These are phyloP conservation scores for Ormia ochracea DNA, from an alignment of 2,888 invertebrate species.

Conservation along the genomic window DNA sequence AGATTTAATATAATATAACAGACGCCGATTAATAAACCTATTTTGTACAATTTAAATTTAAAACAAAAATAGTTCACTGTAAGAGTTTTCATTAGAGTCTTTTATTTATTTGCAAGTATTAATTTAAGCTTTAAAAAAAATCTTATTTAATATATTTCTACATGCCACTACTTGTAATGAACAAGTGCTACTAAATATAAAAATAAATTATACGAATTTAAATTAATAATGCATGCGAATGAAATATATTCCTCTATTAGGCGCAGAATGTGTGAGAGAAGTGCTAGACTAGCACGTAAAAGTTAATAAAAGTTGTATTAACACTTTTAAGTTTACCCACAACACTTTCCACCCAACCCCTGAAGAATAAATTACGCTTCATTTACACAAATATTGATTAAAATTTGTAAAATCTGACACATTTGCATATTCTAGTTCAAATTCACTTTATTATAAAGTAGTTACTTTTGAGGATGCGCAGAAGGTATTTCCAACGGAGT, in stretches of 20 bases:
- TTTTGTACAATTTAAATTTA: slow-evolving; percentile 35
- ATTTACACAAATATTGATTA: neutral
- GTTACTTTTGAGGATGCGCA: too few species aligned
- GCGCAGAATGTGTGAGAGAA: neutral
- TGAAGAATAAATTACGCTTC: neutral
- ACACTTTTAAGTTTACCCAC: too few species aligned
- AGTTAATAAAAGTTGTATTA: neutral
- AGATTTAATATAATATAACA: slow-evolving; percentile 14
- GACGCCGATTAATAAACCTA: slow-evolving; percentile 25
- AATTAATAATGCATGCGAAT: neutral
- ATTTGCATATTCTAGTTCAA: neutral
- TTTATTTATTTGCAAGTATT: neutral
- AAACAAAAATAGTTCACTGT: neutral
- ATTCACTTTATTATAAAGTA: too few species aligned
- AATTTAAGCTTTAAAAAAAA: neutral
- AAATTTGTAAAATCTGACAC: neutral
- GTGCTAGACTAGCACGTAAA: neutral
- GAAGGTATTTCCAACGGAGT: too few species aligned
- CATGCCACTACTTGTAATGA: neutral
- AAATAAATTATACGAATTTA: neutral
- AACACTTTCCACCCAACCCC: neutral
- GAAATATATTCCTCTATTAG: neutral
- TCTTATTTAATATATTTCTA: neutral
- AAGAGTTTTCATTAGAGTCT: slow-evolving; percentile 16
- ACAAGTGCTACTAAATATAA: neutral